Conservation (phyloP, 2,888 invertebrate genomes). For the Aphodius sticticus region DNA sequence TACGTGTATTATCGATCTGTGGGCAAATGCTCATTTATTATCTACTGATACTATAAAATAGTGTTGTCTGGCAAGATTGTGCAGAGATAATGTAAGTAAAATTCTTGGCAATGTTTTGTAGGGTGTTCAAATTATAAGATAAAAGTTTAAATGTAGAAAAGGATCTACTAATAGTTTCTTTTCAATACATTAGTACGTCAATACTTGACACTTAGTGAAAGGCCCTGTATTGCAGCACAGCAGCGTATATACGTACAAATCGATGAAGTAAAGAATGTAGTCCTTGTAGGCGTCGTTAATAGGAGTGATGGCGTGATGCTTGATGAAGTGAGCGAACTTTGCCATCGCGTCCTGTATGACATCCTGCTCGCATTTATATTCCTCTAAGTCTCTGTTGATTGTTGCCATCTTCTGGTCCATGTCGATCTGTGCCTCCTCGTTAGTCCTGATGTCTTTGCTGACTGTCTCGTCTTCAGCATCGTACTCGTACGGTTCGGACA, state of each 20-base stretch:
- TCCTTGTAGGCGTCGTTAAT: conserved; percentile 53
- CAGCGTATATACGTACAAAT: conserved; percentile 43
- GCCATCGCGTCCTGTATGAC: conserved; percentile 50
- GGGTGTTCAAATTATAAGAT: no score
- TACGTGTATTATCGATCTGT: no score
- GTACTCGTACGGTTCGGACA: conserved; percentile 48
- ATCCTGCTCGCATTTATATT: conserved; percentile 7
- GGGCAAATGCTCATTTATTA: no score
- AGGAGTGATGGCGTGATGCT: conserved; percentile 52
- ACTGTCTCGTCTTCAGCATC: conserved; percentile 45
- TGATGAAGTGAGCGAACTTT: conserved; percentile 54
- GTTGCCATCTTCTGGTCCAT: conserved; percentile 20
- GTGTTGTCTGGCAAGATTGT: no score
- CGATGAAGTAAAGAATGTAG: conserved; percentile 53
- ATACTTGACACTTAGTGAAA: no score
- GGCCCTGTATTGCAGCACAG: no score
- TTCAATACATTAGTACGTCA: no score
- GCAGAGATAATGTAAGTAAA: no score
- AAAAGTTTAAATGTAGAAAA: no score
- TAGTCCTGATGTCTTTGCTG: conserved; percentile 24
- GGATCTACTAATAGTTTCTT: no score
- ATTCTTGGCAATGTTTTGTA: no score
- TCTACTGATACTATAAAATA: no score
- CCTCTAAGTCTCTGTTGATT: neutral
- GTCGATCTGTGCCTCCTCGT: conserved; percentile 10